Base-by-base conservation (phyloP, 2,797 vertebrate genomes). In the Acridotheres tristis region DNA sequence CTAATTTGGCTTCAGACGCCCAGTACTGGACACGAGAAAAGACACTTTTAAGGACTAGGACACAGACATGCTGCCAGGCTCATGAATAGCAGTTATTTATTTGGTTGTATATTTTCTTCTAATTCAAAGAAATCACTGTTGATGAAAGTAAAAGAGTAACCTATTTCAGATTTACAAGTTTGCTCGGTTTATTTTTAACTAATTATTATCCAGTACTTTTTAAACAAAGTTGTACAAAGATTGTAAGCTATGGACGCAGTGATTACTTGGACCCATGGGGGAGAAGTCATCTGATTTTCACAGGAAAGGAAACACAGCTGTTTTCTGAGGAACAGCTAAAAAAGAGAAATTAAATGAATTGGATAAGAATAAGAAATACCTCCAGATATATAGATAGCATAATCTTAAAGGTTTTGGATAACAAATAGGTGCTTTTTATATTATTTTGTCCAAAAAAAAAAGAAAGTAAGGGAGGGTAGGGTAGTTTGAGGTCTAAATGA, bases 401-500 rank as follows among this genome's bases (percentile, higher is more conserved):
- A 94, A 89, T 96, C 82, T 66, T 85, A 75, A 85, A 90, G 23
- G 50, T 84, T 66, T 91, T 42, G 82, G 82, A 96, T 95, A 94
- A 96, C 62, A 67, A 51, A 84, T 86, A 38, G 21, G 72, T 94
- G 40, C 73, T 96, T 75, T 95, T 96, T 97, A 83, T 94, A 87
- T 88, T 94, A 50, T 84, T 95, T 71, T 88, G 40, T 48, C 20
- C 11, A 21, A 74, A 43, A 82, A 77, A 12, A 40, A 47, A 34
- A 85, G 80, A 53, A 58, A 59, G 43, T 67, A 94, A 89, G 18
- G 29, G 54, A 77, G 10, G 5, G 5, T 14, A 89, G 48, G 66
- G 42, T 94, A 96, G 93, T 96, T 97, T 97, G 96, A 97, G 97
- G 96, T 98, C 97, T 98, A 97, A 97, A 98, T 98, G 90, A 97